Conservation (phyloP, 2,797 vertebrate species). For the Borostomias antarcticus region DNA sequence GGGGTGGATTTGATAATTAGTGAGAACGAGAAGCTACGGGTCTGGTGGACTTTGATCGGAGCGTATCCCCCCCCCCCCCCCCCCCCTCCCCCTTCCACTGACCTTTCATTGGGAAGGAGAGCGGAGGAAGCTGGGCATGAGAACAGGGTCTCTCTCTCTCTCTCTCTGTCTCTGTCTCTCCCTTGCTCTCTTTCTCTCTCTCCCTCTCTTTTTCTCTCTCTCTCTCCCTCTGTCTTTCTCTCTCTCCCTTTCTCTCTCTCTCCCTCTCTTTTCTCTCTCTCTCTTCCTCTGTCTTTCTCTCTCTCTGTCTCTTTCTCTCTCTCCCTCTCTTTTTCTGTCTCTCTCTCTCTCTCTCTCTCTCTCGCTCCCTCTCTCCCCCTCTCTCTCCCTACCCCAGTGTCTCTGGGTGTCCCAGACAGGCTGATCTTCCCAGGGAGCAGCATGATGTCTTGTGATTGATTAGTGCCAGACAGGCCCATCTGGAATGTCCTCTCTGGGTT, state of each 20-base stretch:
- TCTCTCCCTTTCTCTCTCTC: not conserved
- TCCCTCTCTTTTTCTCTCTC: not conserved
- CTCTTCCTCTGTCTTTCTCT: constrained; percentile 22
- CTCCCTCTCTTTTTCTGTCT: constrained; percentile 17
- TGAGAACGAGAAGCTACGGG: constrained; percentile 71
- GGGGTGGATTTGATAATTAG: constrained; percentile 77
- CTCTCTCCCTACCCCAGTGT: constrained; percentile 23
- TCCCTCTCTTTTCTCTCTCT: constrained; percentile 27
- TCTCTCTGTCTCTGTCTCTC: not conserved
- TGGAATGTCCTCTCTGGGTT: constrained; percentile 51
- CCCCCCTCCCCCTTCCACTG: constrained; percentile 49
- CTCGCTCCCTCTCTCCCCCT: not conserved
- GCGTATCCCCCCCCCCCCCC: constrained; percentile 49
- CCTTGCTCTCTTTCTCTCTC: not conserved
- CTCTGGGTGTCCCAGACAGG: constrained; percentile 26
- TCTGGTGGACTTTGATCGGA: constrained; percentile 69
- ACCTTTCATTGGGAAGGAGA: constrained; percentile 61
- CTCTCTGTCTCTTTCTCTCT: constrained; percentile 31
- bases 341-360: constrained; percentile 1
- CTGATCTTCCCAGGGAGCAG: constrained; percentile 39
- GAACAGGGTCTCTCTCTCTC: not conserved
- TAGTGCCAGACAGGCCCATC: constrained; percentile 49
- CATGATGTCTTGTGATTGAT: constrained; percentile 57
- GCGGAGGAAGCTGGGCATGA: constrained; percentile 10
- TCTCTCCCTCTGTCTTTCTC: not conserved